phyloP scores from a whole-genome alignment of 1,140 invertebrate species.

The Drosophila ohnishii region DNA sequence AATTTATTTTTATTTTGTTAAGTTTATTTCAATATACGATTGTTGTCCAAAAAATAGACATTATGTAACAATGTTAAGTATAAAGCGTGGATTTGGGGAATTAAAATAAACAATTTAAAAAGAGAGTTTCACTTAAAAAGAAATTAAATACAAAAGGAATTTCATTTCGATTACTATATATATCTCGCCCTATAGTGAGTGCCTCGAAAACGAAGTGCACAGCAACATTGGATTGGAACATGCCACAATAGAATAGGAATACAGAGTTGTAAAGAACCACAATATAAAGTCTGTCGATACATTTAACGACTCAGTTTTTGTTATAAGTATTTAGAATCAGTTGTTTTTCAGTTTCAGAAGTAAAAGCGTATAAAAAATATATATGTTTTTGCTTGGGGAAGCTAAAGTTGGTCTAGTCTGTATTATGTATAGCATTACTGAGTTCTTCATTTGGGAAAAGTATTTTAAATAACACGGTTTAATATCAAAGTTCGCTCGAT shows the following conservation, averaged over 20 bases:
- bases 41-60: conserved; percentile 49
- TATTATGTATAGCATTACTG: neutral
- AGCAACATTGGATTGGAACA: conserved; percentile 52
- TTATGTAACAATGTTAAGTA: conserved; percentile 63
- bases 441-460: neutral
- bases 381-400: conserved; percentile 21
- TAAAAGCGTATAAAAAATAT: conserved; percentile 69
- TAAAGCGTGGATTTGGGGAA: conserved; percentile 26
- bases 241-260: conserved; percentile 52
- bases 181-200: conserved; percentile 40
- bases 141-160: conserved; percentile 76
- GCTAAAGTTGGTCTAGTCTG: neutral
- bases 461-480: neutral
- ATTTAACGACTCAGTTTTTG: neutral
- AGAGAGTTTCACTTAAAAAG: conserved; percentile 54
- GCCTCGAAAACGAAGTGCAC: conserved; percentile 73
- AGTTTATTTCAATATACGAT: conserved; percentile 46
- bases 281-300: conserved; percentile 20
- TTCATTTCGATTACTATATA: conserved; percentile 44
- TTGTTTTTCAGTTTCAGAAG: conserved; percentile 16
- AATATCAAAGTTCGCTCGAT: neutral
- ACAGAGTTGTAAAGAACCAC: conserved; percentile 26
- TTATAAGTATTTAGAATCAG: conserved; percentile 10
- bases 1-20: conserved; percentile 12
- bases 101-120: conserved; percentile 58